Evolutionary conservation across 2,113 vertebrate genomes (phyloP), one percentile per base, ranked within the genome.

Genomic region (Glaucidium brasilianum): DNA sequence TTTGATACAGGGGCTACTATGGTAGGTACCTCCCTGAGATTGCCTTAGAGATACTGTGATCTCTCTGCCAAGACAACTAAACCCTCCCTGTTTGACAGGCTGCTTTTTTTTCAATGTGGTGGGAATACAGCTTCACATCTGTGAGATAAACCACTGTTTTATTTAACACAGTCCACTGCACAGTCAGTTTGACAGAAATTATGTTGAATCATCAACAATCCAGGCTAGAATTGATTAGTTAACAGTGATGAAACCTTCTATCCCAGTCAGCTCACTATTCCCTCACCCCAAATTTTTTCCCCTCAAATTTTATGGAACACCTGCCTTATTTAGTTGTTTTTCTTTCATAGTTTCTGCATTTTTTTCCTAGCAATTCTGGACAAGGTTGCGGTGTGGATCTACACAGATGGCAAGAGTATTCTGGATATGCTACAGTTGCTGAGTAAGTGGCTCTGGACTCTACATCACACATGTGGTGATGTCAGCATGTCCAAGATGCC

Each of bases 1-100:
- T 81, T 43, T 79, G 90, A 98, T 93, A 97, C 22, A 75, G 25
- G 79, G 50, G 32, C 56, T 75, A 88, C 89, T 89, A 68, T 39
- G 55, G 60, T 67, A 94, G 81, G 92, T 82, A 90, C 59, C 22
- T 75, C 11, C 29, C n/a, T 32, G 50, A 77, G 34, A 80, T 76
- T 5, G 2, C 19, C 35, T 66, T 32, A 35, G 34, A 45, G 12
- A 63, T 27, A 71, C 5, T 25, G 9, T 26, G 8, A 23, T 80
- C 32, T 79, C 35, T 53, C 50, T 80, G n/a, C 17, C 59, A 21
- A 72, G 35, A 30, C 10, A 74, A 27, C 2, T 14, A 74, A 77
- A 53, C 18, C 45, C 50, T 69, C 30, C 17, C 12, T 53, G 9
- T 79, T 85, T 88, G 55, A 89, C 56, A 50, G 41, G 25, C 1